Conservation (phyloP, 2,113 vertebrate genomes). For the Hydrochoerus hydrochaeris region DNA sequence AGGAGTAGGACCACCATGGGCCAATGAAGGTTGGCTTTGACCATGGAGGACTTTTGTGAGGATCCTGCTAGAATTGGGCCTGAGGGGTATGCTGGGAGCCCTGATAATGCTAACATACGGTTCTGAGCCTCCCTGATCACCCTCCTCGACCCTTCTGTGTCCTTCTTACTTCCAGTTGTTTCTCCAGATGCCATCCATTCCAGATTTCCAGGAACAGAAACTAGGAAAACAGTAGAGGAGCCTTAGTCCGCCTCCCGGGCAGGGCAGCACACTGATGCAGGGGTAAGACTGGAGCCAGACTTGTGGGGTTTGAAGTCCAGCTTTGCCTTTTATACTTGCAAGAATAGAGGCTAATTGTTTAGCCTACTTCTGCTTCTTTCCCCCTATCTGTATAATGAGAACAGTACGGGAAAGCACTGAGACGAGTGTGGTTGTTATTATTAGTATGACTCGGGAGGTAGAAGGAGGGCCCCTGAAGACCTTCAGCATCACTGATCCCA, state of each 20-base stretch:
- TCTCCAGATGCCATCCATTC: background rate
- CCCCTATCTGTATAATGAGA: background rate
- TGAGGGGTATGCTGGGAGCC: background rate
- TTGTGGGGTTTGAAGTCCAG: background rate
- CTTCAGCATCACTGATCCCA: background rate
- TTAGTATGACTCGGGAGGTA: background rate
- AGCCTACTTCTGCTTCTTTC: background rate
- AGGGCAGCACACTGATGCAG: background rate
- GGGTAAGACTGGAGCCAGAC: background rate
- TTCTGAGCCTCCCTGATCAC: background rate
- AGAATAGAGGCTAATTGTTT: background rate
- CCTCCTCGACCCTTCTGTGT: background rate
- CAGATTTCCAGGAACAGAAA: constrained; percentile 21
- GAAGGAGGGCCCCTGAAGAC: background rate
- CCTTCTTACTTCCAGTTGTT: background rate
- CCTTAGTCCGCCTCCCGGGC: background rate
- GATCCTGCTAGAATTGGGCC: background rate
- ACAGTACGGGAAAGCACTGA: background rate
- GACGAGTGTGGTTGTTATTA: background rate
- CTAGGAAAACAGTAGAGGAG: background rate
- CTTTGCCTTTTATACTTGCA: background rate
- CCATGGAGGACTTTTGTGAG: background rate
- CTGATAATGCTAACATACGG: background rate
- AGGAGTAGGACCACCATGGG: background rate
- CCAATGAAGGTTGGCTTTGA: background rate